Base-by-base conservation (phyloP, 1,140 invertebrate genomes). In the Centruroides vittatus region DNA sequence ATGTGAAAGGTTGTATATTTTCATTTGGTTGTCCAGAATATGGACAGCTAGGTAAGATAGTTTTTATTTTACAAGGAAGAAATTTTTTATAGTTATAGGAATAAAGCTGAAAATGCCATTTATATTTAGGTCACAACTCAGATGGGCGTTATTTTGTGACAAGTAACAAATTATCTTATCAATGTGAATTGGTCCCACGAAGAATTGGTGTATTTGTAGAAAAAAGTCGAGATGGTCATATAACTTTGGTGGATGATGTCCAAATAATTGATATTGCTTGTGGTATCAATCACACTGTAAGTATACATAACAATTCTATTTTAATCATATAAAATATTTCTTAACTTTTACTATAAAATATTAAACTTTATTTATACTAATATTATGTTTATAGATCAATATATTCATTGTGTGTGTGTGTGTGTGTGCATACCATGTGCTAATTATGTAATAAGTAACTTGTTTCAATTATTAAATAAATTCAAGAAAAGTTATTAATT, bases 61-160 rank as follows among this genome's bases (percentile, higher is more conserved):
- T 23, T 3, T 41, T 8, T 9, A 12, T 36, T 57, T 2, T 8
- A 9, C 3, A 55, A 10, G 9, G 54, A 13, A 23, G 48, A n/a
- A 10, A 10, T 49, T n/a, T 49, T 49, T 49, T 10, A 49, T 23
- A 1, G 23, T 23, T 23, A 23, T 23, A 23, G 23, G 23, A 23
- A 23, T 41, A 65, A 48, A n/a, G 36, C 11, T 36, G 46, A 50
- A 35, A 56, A 34, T 61, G 53, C 49, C 49, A 47, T 55, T 60
- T 56, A 55, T 70, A 70, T 8, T n/a, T 69, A 84, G 88, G 89
- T 56, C 90, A 95, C 73, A 94, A 94, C 68, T 89, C 89, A 6
- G 91, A 94, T 75, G 91, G 90, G 34, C 90, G 93, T 73, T 95
- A 90, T 69, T 93, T 96, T 72, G 83, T 92, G 51, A 89, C 86